These are phyloP conservation scores for Lacanobia wlatinum DNA, from an alignment of 2,888 invertebrate species.

Conservation along the genomic window DNA sequence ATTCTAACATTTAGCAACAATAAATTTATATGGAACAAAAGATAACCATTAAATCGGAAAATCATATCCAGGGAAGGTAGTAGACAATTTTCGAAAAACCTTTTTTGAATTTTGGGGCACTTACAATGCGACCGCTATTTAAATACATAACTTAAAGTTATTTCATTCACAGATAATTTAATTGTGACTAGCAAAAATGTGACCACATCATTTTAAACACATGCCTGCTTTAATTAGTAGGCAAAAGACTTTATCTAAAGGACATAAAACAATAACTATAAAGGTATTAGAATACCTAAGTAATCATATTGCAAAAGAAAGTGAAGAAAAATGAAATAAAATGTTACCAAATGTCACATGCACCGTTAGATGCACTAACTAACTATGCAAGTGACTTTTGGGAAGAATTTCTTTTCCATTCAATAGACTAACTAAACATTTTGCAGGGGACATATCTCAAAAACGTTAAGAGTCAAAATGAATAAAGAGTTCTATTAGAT, in stretches of 20 bases:
- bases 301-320: conserved; percentile 3
- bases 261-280: not conserved
- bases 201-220: conserved; percentile 3
- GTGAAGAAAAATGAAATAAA: not conserved
- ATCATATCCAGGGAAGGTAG: conserved; percentile 17
- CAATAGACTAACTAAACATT: not conserved
- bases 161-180: conserved; percentile 17
- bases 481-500: not conserved
- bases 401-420: conserved; percentile 7
- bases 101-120: not conserved
- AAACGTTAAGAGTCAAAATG: not conserved
- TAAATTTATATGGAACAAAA: conserved; percentile 24
- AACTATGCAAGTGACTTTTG: conserved; percentile 15
- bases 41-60: conserved; percentile 24
- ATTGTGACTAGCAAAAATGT: conserved; percentile 10
- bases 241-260: conserved; percentile 3
- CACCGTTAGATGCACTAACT: conserved; percentile 23
- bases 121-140: conserved; percentile 2
- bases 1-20: conserved; percentile 37
- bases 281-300: not conserved
- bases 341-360: conserved; percentile 11
- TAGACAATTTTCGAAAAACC: not conserved
- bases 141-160: conserved; percentile 8
- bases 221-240: conserved; percentile 14
- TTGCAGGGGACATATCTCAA: not conserved